These are phyloP conservation scores for Baccha elongata DNA, from an alignment of 2,888 invertebrate genomes.

Conservation along the genomic window DNA sequence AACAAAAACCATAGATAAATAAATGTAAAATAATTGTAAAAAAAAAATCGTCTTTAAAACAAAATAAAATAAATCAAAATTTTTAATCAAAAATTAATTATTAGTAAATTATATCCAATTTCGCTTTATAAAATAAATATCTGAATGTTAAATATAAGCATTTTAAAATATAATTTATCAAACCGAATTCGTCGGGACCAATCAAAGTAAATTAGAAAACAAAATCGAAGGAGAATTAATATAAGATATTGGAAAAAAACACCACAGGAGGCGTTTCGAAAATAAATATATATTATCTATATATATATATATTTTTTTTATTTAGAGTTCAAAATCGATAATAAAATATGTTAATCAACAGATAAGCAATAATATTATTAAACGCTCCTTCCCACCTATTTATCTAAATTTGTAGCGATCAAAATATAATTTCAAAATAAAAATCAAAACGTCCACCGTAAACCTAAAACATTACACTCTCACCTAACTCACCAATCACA, in stretches of 20 bases:
- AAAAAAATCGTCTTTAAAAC: conserved; percentile 29
- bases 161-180: conserved; percentile 33
- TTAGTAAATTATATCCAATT: conserved; percentile 35
- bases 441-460: conserved; percentile 66
- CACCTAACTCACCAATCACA: background rate
- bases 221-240: conserved; percentile 8
- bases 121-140: conserved; percentile 56
- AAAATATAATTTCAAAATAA: conserved; percentile 36
- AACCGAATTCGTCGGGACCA: conserved; percentile 68
- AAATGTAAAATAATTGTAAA: conserved; percentile 7
- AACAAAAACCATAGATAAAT: too few species aligned
- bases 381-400: conserved; percentile 67
- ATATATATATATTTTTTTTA: conserved; percentile 18
- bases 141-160: conserved; percentile 33
- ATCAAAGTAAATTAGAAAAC: conserved; percentile 49
- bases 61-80: conserved; percentile 36
- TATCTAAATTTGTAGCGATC: conserved; percentile 31
- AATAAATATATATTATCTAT: background rate
- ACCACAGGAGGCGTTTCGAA: conserved; percentile 46
- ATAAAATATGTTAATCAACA: conserved; percentile 66
- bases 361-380: conserved; percentile 70
- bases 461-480: background rate
- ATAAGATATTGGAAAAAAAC: background rate
- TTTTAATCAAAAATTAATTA: conserved; percentile 42
- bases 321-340: conserved; percentile 39